These are phyloP conservation scores for Tenthredo amoena DNA, from an alignment of 2,888 invertebrate species.

Conservation along the genomic window DNA sequence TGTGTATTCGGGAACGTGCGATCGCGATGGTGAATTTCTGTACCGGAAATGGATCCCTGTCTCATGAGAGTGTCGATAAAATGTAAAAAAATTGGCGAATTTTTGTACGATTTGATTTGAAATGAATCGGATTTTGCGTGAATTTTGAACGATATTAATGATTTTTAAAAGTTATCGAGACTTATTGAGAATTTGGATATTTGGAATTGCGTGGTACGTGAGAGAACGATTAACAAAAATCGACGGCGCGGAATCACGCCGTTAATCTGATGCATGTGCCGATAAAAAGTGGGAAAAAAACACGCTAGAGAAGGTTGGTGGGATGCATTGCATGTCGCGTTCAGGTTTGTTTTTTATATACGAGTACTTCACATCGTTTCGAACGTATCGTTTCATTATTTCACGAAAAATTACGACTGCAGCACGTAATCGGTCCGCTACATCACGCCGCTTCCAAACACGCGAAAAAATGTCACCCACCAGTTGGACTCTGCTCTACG, in stretches of 20 bases:
- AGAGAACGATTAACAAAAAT: constrained; percentile 34
- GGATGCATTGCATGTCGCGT: constrained; percentile 41
- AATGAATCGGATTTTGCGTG: background rate
- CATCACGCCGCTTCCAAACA: constrained; percentile 60
- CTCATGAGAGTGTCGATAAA: background rate
- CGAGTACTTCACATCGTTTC: constrained; percentile 42
- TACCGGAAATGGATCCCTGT: background rate
- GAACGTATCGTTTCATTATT: constrained; percentile 60
- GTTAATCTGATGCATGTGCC: constrained; percentile 47
- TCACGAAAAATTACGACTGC: constrained; percentile 62
- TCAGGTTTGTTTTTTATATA: constrained; percentile 19
- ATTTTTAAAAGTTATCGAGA: background rate
- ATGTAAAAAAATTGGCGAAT: background rate
- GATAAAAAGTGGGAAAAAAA: constrained; percentile 42
- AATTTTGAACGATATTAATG: background rate
- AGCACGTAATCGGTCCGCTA: constrained; percentile 59
- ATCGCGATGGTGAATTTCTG: background rate
- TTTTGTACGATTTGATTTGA: background rate
- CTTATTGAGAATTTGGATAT: background rate
- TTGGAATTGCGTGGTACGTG: background rate
- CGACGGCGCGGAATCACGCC: constrained; percentile 35
- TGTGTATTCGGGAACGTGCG: background rate
- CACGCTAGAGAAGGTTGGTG: constrained; percentile 8
- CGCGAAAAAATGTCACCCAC: constrained; percentile 61
- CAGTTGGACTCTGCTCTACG: constrained; percentile 51